Evolutionary conservation across 1,140 invertebrate species (phyloP), one percentile per base, ranked within the genome.

Genomic region (Augochlora pura): DNA sequence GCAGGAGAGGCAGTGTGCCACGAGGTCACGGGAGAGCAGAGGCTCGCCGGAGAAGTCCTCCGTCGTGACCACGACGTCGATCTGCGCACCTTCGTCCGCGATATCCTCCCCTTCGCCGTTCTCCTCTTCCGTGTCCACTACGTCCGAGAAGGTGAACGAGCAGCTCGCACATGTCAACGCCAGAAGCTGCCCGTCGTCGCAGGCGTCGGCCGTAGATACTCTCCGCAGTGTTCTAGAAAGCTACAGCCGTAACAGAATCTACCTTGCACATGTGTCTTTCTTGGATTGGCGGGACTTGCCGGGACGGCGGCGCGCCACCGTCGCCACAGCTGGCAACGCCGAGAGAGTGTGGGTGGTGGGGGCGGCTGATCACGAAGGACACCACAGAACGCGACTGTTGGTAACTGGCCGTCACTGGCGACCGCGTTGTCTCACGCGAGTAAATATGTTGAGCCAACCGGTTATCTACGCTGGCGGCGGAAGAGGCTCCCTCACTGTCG

Each of bases 371-470:
- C 91, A 91, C 66, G 91, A 91, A 21, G 94, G 94, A 9, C 87
- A 92, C 39, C 94, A 94, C 75, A 83, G 94, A 39, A 94, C 93
- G 6, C 86, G 94, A 32, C 82, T 94, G 1, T 85, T 94, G 68
- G 93, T 94, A 1, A 91, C 93, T 0, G 94, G 94, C 8, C 91
- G 91, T 32, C 85, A 93, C 74, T 94, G 93, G 93, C 86, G 93
- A 46, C 94, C 94, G 0, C 84, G 88, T 18, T 94, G 93, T 85
- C 78, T 94, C 10, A 87, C 90, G 27, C 86, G 89, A 49, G 94
- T 94, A n/a, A 94, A 94, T 85, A 94, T 94, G 93, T 68, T 94
- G 7, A 94, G 90, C 52, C 94, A 94, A 66, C 94, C 94, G 9
- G 94, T 94, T 1, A 91, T 94, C 10, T 94, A 94, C 76, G 94